These are phyloP conservation scores for Poecile atricapillus DNA, from an alignment of 2,113 vertebrate genomes.

Conservation along the genomic window DNA sequence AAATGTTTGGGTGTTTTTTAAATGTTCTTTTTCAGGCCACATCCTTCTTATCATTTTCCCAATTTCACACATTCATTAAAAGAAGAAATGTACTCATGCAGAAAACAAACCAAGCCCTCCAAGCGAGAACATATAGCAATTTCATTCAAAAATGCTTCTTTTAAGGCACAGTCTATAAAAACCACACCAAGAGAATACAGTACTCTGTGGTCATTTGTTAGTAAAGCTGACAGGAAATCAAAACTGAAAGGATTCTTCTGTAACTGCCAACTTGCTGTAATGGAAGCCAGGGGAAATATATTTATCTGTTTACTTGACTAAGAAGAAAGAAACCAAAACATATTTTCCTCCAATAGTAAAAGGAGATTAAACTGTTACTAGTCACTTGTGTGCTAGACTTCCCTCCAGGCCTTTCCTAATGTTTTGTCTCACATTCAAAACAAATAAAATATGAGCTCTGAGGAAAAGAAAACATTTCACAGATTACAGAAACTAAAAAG, in stretches of 20 bases:
- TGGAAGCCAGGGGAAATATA: constrained; percentile 58
- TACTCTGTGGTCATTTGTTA: constrained; percentile 22
- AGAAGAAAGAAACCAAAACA: constrained; percentile 57
- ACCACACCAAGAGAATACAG: constrained; percentile 19
- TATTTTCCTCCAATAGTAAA: constrained; percentile 37
- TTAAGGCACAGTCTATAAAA: constrained; percentile 29
- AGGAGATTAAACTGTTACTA: constrained; percentile 15
- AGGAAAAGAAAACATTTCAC: background rate
- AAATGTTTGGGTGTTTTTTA: background rate
- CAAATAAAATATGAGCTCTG: constrained; percentile 15
- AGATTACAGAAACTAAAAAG: background rate
- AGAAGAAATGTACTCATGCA: background rate
- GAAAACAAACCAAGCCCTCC: background rate
- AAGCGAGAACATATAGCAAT: background rate
- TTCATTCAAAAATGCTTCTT: constrained; percentile 23
- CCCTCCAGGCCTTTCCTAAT: constrained; percentile 35
- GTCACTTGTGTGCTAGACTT: constrained; percentile 39
- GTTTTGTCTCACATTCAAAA: constrained; percentile 37
- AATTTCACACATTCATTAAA: background rate
- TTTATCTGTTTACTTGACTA: constrained; percentile 59
- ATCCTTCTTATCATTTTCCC: background rate
- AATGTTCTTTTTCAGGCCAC: background rate
- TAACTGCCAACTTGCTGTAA: constrained; percentile 36
- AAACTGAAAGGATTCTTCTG: constrained; percentile 56
- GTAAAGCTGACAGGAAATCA: constrained; percentile 59